These are phyloP conservation scores for Athene cunicularia DNA, from an alignment of 2,113 vertebrate genomes.

Conservation along the genomic window DNA sequence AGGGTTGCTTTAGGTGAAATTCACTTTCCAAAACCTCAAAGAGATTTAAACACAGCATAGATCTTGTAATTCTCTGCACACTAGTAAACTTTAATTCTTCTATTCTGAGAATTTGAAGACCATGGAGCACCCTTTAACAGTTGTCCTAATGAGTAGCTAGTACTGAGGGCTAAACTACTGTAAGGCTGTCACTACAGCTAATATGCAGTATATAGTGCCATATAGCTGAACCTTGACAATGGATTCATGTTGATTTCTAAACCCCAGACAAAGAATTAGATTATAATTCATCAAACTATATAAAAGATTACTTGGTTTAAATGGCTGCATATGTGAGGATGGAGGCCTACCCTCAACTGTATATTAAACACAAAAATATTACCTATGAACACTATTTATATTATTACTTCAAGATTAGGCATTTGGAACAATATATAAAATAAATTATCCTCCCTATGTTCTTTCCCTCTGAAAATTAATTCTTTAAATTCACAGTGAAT, in stretches of 20 bases:
- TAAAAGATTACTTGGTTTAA: background rate
- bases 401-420: background rate
- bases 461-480: background rate
- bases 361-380: background rate
- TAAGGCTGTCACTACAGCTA: background rate
- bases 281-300: background rate
- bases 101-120: background rate
- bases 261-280: background rate
- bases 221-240: background rate
- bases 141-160: background rate
- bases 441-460: background rate
- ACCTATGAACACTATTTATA: background rate
- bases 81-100: background rate
- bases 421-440: background rate
- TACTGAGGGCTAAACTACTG: background rate
- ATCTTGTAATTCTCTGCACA: constrained; percentile 6
- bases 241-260: background rate
- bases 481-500: background rate
- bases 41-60: background rate
- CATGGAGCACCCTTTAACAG: background rate
- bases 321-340: background rate
- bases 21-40: constrained; percentile 38
- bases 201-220: background rate
- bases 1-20: constrained; percentile 27
- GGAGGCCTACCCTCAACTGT: background rate